Evolutionary conservation across 2,113 vertebrate genomes (phyloP).

Genomic region (Rhinogobius similis): DNA sequence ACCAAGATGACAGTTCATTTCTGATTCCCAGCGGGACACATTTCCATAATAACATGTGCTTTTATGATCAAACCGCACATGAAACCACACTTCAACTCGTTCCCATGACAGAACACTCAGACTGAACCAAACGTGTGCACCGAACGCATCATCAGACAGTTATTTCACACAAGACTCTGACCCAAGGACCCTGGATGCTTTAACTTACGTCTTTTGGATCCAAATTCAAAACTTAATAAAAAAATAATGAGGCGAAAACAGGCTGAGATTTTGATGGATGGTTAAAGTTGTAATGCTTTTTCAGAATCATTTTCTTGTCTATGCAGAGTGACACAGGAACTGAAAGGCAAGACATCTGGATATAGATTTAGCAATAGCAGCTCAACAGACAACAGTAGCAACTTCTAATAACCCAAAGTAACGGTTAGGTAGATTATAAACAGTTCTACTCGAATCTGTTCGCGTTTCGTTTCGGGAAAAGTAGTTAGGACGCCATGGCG

Average conservation of each 20-base stretch:
- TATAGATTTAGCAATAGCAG: too few species aligned
- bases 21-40: too few species aligned
- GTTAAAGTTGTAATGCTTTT: not conserved
- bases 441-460: not conserved
- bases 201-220: not conserved
- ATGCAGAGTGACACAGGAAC: too few species aligned
- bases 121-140: not conserved
- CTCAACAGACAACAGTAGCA: too few species aligned
- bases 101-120: too few species aligned
- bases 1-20: too few species aligned
- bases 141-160: not conserved
- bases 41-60: too few species aligned
- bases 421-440: not conserved
- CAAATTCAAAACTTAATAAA: not conserved
- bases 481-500: not conserved
- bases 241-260: not conserved
- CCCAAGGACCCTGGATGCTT: constrained; percentile 2
- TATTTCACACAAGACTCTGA: not conserved
- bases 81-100: too few species aligned
- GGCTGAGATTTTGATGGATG: not conserved
- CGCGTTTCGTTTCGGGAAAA: not conserved
- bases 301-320: not conserved
- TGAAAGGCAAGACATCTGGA: too few species aligned
- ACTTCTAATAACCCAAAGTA: not conserved
- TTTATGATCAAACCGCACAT: too few species aligned